Conservation (phyloP, 2,888 invertebrate species). For the Lutraria lutraria region DNA sequence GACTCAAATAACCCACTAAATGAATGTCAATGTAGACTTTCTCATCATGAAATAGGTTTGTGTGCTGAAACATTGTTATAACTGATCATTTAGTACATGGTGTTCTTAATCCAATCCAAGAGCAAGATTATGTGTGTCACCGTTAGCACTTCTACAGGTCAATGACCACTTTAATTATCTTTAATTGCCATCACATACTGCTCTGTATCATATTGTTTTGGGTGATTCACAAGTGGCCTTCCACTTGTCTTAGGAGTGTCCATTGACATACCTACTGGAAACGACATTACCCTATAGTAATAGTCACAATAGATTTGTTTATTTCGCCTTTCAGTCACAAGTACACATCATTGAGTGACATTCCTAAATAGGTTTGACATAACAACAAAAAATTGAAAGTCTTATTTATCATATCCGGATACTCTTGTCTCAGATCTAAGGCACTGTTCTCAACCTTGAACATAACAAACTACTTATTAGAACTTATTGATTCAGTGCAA, state of each 20-base stretch:
- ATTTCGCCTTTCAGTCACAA: not conserved
- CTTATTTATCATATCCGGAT: not conserved
- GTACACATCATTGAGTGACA: slow-evolving; percentile 15
- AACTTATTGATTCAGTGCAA: not conserved
- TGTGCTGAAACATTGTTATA: not conserved
- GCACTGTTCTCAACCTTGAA: not conserved
- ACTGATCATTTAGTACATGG: not conserved
- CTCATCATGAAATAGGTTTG: no score
- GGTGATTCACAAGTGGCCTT: not conserved
- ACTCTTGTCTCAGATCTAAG: not conserved
- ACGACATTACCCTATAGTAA: not conserved
- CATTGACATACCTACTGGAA: not conserved
- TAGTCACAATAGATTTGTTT: not conserved
- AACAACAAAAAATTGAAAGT: not conserved
- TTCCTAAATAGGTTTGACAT: slow-evolving; percentile 9
- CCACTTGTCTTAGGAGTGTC: not conserved
- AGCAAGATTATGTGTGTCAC: not conserved
- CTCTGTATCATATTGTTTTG: not conserved
- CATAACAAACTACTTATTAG: not conserved
- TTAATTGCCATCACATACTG: not conserved
- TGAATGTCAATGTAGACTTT: no score
- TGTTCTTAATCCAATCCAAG: not conserved
- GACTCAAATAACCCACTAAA: no score
- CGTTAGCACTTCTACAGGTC: not conserved
- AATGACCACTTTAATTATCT: not conserved